Conservation (phyloP, 2,888 invertebrate species). For the Hanleya hanleyi region DNA sequence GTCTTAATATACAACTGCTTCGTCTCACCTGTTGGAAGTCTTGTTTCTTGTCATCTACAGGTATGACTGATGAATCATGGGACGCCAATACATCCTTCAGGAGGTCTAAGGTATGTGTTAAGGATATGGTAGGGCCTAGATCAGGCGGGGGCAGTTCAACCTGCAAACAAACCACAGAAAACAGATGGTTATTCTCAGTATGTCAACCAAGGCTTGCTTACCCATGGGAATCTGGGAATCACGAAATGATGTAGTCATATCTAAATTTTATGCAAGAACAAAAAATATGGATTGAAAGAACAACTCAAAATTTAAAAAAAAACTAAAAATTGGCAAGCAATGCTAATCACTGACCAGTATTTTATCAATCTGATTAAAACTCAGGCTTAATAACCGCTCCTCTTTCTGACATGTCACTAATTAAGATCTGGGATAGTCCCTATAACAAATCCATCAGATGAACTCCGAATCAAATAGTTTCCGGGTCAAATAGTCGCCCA, state of each 20-base stretch:
- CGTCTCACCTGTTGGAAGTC: slow-evolving; percentile 90
- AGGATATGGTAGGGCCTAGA: slow-evolving; percentile 71
- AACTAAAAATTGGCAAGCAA: background rate
- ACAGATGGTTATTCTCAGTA: too few species aligned
- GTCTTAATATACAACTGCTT: too few species aligned
- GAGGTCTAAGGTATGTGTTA: slow-evolving; percentile 84
- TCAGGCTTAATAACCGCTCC: too few species aligned
- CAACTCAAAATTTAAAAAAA: background rate
- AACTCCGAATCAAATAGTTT: too few species aligned
- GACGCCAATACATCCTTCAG: slow-evolving; percentile 89
- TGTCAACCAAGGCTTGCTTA: too few species aligned
- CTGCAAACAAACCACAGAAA: slow-evolving; percentile 59
- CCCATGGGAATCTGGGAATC: too few species aligned
- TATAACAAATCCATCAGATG: too few species aligned
- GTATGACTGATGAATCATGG: slow-evolving; percentile 74
- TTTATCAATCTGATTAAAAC: too few species aligned
- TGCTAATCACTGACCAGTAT: background rate
- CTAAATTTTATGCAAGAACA: background rate
- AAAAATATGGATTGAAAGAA: background rate
- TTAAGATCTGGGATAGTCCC: too few species aligned
- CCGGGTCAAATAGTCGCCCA: too few species aligned
- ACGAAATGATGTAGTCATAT: too few species aligned
- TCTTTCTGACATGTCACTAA: too few species aligned
- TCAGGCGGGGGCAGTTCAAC: slow-evolving; percentile 79
- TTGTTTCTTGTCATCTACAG: slow-evolving; percentile 77